Evolutionary conservation across 2,888 invertebrate species (phyloP).

Genomic region (Hololepta plana): DNA sequence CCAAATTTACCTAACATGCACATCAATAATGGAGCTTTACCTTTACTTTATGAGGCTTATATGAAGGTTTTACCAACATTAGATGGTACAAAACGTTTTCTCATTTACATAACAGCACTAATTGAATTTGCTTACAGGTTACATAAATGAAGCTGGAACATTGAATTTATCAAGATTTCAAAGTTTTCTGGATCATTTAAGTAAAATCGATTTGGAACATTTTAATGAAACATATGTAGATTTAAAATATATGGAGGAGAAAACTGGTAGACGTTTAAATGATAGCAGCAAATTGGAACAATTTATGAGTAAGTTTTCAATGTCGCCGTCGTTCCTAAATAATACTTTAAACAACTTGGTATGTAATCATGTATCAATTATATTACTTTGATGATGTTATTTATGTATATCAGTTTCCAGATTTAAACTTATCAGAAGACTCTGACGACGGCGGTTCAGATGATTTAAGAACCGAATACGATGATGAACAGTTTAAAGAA

Average conservation of each 20-base stretch:
- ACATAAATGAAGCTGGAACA: slow-evolving; percentile 79
- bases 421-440: no score
- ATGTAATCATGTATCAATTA: no score
- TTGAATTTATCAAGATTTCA: slow-evolving; percentile 73
- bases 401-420: no score
- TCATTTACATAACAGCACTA: slow-evolving; percentile 2
- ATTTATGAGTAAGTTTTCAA: not conserved
- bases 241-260: slow-evolving; percentile 64
- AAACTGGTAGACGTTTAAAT: slow-evolving; percentile 46
- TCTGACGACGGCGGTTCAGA: slow-evolving; percentile 5
- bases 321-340: no score
- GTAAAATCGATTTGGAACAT: slow-evolving; percentile 49
- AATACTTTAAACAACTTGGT: no score
- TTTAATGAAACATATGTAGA: slow-evolving; percentile 66
- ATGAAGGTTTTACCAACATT: slow-evolving; percentile 70
- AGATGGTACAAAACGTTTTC: slow-evolving; percentile 44
- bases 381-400: no score
- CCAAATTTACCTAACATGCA: slow-evolving; percentile 91
- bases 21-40: slow-evolving; percentile 78
- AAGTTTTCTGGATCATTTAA: slow-evolving; percentile 45
- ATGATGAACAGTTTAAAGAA: slow-evolving; percentile 40
- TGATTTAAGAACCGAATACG: no score
- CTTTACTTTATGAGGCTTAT: slow-evolving; percentile 73
- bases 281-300: slow-evolving; percentile 12
- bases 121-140: slow-evolving; percentile 38